These are phyloP conservation scores for Anguilla pacifica DNA, from an alignment of 2,797 vertebrate species.

Conservation along the genomic window DNA sequence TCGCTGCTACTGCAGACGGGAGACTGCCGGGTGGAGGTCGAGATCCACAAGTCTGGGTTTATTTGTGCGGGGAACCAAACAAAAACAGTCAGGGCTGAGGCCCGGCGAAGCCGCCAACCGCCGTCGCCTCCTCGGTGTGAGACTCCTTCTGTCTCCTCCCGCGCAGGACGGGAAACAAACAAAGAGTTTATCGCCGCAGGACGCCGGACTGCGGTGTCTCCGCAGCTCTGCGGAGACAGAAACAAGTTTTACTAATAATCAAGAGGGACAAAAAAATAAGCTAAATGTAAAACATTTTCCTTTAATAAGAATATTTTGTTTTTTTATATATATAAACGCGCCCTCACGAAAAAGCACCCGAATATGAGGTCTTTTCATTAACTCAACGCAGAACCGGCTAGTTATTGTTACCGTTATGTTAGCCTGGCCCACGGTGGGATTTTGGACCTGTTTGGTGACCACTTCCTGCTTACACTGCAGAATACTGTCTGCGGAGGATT, in stretches of 20 bases:
- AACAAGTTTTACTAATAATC: neutral
- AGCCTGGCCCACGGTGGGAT: neutral
- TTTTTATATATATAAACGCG: neutral
- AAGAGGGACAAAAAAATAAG: neutral
- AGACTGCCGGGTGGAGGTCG: neutral
- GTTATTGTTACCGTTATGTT: neutral
- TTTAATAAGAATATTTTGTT: neutral
- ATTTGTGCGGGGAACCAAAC: constrained; percentile 1
- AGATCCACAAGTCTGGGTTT: constrained; percentile 12
- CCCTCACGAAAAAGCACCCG: neutral
- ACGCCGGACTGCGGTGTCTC: neutral
- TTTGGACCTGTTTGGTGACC: neutral
- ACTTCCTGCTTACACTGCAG: neutral
- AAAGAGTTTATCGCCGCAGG: neutral
- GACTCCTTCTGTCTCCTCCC: neutral
- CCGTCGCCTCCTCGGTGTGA: neutral
- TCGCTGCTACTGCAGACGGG: neutral
- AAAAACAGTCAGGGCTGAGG: neutral
- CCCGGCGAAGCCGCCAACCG: neutral
- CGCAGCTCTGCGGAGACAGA: neutral
- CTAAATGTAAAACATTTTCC: neutral
- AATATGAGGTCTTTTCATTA: neutral
- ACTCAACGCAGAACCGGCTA: neutral
- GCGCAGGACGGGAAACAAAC: neutral
- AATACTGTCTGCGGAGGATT: neutral